Evolutionary conservation across 2,113 vertebrate genomes (phyloP).

Genomic region (Pongo abelii): DNA sequence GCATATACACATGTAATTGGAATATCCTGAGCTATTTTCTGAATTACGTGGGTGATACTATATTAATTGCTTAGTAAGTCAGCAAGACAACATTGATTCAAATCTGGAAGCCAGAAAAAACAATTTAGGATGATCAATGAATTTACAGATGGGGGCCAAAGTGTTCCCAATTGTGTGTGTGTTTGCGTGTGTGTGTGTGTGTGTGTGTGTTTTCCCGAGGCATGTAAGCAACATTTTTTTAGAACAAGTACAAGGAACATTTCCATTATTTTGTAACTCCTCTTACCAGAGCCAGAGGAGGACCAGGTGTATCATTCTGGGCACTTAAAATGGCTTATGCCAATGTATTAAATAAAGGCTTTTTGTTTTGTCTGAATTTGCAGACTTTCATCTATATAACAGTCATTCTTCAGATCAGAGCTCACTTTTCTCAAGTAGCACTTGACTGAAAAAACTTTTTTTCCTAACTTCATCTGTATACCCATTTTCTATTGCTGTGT

Average conservation of each 20-base stretch:
- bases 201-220: too few relatives aligned
- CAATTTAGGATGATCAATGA: neutral
- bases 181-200: fast-evolving
- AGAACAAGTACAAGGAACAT: neutral
- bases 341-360: neutral
- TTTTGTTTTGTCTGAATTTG: neutral
- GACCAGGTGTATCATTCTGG: neutral
- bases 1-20: neutral
- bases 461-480: neutral
- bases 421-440: neutral
- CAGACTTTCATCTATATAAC: neutral
- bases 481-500: neutral
- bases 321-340: neutral
- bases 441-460: neutral
- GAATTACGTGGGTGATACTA: neutral
- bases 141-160: neutral
- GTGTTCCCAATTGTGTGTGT: neutral
- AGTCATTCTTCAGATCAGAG: neutral
- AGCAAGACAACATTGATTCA: neutral
- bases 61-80: neutral
- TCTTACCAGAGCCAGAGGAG: neutral
- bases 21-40: neutral
- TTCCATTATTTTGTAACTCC: neutral
- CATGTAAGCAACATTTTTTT: neutral
- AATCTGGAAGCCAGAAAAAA: neutral